Evolutionary conservation across 2,113 vertebrate genomes (phyloP).

Genomic region (Corvus hawaiiensis): DNA sequence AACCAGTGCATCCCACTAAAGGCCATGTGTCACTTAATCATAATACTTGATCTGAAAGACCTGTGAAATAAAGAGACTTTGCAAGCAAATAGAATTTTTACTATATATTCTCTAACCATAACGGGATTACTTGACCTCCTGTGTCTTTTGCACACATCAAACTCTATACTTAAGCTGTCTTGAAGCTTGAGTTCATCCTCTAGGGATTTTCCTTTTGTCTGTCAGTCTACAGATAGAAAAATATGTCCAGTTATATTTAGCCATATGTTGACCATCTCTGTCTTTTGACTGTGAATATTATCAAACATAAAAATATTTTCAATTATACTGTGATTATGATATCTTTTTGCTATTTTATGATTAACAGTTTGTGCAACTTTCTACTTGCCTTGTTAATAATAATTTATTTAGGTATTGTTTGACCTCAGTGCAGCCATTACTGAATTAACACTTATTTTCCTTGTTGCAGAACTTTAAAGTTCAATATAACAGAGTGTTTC

Average conservation of each 20-base stretch:
- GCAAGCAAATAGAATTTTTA: constrained; percentile 53
- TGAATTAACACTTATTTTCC: neutral
- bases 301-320: neutral
- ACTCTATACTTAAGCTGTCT: constrained; percentile 39
- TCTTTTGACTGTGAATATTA: neutral
- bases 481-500: neutral
- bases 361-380: neutral
- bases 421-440: neutral
- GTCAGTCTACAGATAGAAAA: constrained; percentile 29
- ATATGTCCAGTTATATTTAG: constrained; percentile 32
- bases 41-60: constrained; percentile 45
- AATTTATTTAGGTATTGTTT: neutral
- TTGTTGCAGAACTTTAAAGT: neutral
- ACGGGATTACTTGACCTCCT: constrained; percentile 55
- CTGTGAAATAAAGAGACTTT: constrained; percentile 40
- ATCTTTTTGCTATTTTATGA: neutral
- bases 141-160: constrained; percentile 49
- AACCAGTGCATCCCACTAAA: neutral
- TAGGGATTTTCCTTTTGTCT: constrained; percentile 57
- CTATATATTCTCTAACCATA: constrained; percentile 41
- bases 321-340: neutral
- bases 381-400: neutral
- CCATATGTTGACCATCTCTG: neutral
- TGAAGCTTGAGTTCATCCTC: constrained; percentile 51
- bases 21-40: constrained; percentile 23